Percentiles rank a stretch among this genome's conserved stretches.
These are phyloP conservation scores for Stictocephala bisonia DNA, from an alignment of 2,888 invertebrate genomes.

Conservation along the genomic window DNA sequence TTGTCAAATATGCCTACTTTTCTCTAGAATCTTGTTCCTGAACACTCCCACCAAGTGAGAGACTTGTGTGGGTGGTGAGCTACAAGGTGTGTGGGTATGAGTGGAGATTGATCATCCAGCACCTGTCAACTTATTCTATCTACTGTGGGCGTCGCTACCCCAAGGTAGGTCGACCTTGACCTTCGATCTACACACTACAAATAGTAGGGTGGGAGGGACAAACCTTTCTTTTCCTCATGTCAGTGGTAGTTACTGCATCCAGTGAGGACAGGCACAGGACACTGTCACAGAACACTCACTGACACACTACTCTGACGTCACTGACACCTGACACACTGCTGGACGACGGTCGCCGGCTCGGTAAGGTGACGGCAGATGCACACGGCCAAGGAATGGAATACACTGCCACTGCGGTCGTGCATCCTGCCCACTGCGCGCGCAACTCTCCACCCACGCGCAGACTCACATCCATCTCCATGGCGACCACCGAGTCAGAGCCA, in stretches of 20 bases:
- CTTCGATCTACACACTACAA: background rate
- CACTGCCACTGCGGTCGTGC: background rate
- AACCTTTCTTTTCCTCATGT: constrained; percentile 33
- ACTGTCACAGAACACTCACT: background rate
- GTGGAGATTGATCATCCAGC: background rate
- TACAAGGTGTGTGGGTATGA: background rate
- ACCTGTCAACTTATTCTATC: background rate
- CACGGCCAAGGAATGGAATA: constrained; percentile 10
- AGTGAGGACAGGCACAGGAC: background rate
- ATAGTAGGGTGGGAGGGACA: background rate
- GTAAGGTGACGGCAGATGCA: no score
- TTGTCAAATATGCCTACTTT: no score
- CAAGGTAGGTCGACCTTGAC: background rate
- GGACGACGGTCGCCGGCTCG: background rate
- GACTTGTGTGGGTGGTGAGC: no score
- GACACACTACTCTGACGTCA: background rate
- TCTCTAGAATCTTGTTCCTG: no score
- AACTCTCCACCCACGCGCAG: background rate
- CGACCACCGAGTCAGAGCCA: background rate
- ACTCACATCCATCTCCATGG: constrained; percentile 20
- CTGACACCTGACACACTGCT: background rate
- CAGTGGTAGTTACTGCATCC: background rate
- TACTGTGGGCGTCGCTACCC: background rate
- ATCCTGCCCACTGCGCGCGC: background rate
- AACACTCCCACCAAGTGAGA: no score